These are phyloP conservation scores for Cotesia congregata DNA, from an alignment of 2,888 invertebrate genomes.

Conservation along the genomic window DNA sequence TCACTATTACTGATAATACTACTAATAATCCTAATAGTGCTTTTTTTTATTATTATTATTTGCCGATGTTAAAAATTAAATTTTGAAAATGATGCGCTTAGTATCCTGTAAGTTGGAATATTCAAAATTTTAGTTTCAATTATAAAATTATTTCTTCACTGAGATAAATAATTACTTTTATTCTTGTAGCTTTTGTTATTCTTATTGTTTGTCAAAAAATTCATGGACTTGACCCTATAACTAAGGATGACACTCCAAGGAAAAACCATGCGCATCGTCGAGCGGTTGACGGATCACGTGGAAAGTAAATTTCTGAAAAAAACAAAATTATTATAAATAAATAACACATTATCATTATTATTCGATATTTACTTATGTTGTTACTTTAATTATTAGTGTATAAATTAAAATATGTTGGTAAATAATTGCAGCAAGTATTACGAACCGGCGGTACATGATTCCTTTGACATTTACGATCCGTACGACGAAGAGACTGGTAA, in stretches of 20 bases:
- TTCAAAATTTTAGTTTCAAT: not conserved
- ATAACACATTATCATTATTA: conserved; percentile 8
- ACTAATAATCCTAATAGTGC: not conserved
- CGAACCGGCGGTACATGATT: conserved; percentile 61
- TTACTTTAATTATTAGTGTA: conserved; percentile 10
- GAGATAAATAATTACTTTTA: too few relatives aligned
- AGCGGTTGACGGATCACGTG: conserved; percentile 66
- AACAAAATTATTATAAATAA: not conserved
- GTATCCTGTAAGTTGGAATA: conserved; percentile 17
- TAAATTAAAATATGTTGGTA: not conserved
- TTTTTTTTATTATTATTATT: not conserved
- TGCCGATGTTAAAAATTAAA: not conserved
- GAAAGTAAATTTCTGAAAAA: conserved; percentile 56
- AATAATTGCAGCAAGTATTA: conserved; percentile 60
- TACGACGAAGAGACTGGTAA: conserved; percentile 68
- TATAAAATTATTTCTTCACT: not conserved
- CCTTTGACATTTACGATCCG: conserved; percentile 61
- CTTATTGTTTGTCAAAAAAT: not conserved
- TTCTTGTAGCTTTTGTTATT: too few relatives aligned
- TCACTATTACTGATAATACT: not conserved
- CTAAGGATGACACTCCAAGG: conserved; percentile 52
- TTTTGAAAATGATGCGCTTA: conserved; percentile 14
- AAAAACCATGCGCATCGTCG: conserved; percentile 61
- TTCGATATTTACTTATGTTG: not conserved
- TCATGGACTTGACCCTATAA: conserved; percentile 10